phyloP scores from a whole-genome alignment of 35 echinoderm and acorn worm species.

The Apostichopus japonicus region DNA sequence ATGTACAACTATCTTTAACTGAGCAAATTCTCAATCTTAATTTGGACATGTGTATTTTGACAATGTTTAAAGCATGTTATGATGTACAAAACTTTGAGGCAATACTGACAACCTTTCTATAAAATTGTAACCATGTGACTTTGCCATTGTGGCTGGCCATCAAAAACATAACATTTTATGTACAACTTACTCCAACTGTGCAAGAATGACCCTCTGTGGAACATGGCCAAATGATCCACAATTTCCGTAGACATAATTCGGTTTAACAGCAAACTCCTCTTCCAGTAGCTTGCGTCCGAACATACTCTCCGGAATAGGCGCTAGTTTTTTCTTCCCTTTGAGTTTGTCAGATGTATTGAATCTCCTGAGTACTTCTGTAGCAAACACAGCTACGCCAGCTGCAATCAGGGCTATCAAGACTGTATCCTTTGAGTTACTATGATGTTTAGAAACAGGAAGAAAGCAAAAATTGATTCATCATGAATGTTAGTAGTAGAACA shows the following conservation, averaged over 20 bases:
- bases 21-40: no score
- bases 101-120: no score
- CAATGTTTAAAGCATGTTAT: no score
- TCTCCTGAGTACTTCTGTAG: constrained; percentile 19
- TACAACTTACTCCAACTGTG: constrained; percentile 10
- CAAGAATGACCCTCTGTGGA: constrained; percentile 3
- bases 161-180: no score
- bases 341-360: neutral
- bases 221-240: constrained; percentile 40
- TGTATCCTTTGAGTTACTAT: constrained; percentile 24
- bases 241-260: constrained; percentile 7
- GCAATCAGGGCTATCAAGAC: constrained; percentile 9
- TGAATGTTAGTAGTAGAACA: no score
- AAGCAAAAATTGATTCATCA: neutral
- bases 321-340: constrained; percentile 18
- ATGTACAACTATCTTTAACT: no score
- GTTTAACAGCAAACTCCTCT: constrained; percentile 33
- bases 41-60: no score
- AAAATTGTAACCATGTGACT: no score
- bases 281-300: constrained; percentile 1
- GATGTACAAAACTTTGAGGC: no score
- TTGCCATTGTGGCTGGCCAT: no score
- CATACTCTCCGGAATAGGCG: constrained; percentile 29
- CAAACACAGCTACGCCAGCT: constrained; percentile 26
- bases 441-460: neutral